These are phyloP conservation scores for Hoplodrina ambigua DNA, from an alignment of 2,888 invertebrate species.

Conservation along the genomic window DNA sequence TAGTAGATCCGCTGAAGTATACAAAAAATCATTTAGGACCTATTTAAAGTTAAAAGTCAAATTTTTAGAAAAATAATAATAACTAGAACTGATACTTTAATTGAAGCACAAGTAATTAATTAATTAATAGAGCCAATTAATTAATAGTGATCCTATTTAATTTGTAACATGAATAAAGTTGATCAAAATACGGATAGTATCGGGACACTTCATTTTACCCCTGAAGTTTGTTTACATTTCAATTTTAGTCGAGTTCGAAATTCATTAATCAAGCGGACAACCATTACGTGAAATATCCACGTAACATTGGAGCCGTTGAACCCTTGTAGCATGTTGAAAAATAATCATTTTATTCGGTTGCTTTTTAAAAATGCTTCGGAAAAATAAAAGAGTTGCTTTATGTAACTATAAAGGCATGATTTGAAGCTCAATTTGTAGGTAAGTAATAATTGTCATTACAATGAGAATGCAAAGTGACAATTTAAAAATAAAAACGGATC, in stretches of 20 bases:
- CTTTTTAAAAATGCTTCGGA: not conserved
- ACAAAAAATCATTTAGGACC: not conserved
- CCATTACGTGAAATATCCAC: slow-evolving; percentile 1
- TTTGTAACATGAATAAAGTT: slow-evolving; percentile 6
- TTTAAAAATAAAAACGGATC: too few species aligned
- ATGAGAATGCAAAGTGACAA: not conserved
- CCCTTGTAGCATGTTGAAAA: not conserved
- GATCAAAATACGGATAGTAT: not conserved
- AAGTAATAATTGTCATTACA: not conserved
- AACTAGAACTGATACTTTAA: too few species aligned
- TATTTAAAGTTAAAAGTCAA: not conserved
- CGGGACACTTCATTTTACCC: slow-evolving; percentile 4
- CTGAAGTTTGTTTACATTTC: slow-evolving; percentile 19
- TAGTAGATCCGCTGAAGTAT: slow-evolving; percentile 72
- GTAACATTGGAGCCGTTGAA: not conserved
- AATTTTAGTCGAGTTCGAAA: slow-evolving; percentile 18
- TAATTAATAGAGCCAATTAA: not conserved
- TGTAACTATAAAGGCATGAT: not conserved
- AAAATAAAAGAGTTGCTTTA: not conserved
- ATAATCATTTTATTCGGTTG: not conserved
- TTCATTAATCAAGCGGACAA: slow-evolving; percentile 20
- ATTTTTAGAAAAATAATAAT: too few species aligned
- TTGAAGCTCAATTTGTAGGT: too few species aligned
- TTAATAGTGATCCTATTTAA: not conserved
- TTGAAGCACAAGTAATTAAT: not conserved